Evolutionary conservation across 2,888 invertebrate genomes (phyloP), one percentile per base, ranked within the genome.

Genomic region (Agonum fuliginosum): DNA sequence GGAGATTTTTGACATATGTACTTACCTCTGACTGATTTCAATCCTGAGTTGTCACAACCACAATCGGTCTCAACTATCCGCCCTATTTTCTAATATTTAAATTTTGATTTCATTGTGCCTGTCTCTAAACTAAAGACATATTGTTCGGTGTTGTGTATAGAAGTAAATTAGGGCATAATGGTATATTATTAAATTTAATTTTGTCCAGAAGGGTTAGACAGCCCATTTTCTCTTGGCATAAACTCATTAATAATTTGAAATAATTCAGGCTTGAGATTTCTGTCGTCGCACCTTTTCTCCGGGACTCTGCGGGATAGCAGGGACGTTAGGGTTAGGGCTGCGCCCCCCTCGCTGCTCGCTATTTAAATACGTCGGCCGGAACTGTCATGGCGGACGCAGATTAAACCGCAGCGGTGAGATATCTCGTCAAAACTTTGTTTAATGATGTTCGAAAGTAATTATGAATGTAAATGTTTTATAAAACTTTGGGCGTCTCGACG

Each of bases 391-490:
- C 51, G 37, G 48, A 22, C 67, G 65, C 67, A 75, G 75, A 75
- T 75, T 75, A 75, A 75, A 75, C 75, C 75, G 51, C 75, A 67
- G 75, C 67, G 67, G 75, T 75, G 75, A 75, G 75, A 75, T 75
- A 75, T 75, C 75, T 75, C 75, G 75, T 75, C 75, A 75, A 67
- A 75, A 75, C 75, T 75, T 75, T 75, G 75, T 75, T 75, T 75
- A 75, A 75, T 75, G 75, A 75, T 75, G 75, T 75, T 75, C 75
- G 75, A 75, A 75, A 75, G 75, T 75, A 75, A 75, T 75, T 75
- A 75, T 75, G 75, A 75, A 75, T 75, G 75, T 75, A 75, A 75
- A 75, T 75, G 75, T 75, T 75, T 75, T 75, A 75, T 75, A 75
- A 75, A 75, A 75, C 75, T 75, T 75, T 75, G 43, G 58, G 30